Base-by-base conservation (phyloP, 2,113 vertebrate genomes). In the Leuciscus idus region DNA sequence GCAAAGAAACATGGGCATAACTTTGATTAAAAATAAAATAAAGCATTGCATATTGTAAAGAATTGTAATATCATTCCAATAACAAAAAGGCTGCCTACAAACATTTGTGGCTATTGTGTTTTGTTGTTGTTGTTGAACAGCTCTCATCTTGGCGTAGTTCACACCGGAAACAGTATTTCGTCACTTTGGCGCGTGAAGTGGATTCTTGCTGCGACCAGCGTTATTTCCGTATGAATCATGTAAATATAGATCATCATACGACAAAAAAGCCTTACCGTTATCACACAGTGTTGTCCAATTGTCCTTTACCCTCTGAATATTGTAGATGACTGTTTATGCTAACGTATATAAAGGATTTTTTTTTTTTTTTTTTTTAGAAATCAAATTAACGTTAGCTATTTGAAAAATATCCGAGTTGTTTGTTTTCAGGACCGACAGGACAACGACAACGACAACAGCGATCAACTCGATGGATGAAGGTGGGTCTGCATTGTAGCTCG, bases 161-260 rank as follows among this genome's bases (percentile, higher is more conserved):
- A 33, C 9, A 36, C 81, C 81, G 81, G 81, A 83, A 83, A 43
- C 50, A 26, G 66, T 39, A 83, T 59, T 73, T 73, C 33, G 81
- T 83, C 12, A 70, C n/a, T 83, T 83, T 73, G 81, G 81, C 81
- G 28, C 50, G 64, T 57, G 28, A 33, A 68, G 80, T 33, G 19
- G 12, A 26, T 73, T 43, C 3, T 13, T 52, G 50, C 50, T 1
- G 4, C 4, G 50, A 7, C 5, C 6, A 8, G 15, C n/a, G 12
- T 59, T 59, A n/a, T 23, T 13, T 61, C 4, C 2, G 15, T 59
- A 39, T 79, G 13, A 39, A 23, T 39, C 33, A 72, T 39, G 17
- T 61, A 59, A 79, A 79, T 80, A 4, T 36, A 61, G 55, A 43
- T 61, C 30, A 43, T 61, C 30, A n/a, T 61, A 17, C 19, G 4